These are phyloP conservation scores for Sebastes diaconus DNA, from an alignment of 2,797 vertebrate species.

Conservation along the genomic window DNA sequence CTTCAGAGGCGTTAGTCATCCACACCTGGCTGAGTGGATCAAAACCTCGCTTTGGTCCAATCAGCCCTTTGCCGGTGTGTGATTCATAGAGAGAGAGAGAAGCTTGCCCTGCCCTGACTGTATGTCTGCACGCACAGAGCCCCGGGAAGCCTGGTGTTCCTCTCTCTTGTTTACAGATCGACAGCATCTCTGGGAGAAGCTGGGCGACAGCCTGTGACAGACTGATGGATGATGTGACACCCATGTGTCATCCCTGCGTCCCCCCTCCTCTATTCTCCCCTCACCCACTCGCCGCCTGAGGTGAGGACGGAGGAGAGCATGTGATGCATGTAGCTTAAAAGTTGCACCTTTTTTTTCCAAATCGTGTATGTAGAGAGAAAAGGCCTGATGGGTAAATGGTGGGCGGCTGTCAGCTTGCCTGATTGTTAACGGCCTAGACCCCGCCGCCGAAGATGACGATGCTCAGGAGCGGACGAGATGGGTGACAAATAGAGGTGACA, in stretches of 20 bases:
- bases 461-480: constrained; percentile 18
- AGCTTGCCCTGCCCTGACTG: constrained; percentile 19
- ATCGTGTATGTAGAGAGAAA: not conserved
- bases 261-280: constrained; percentile 3
- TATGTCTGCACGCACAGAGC: constrained; percentile 31
- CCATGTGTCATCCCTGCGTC: constrained; percentile 62
- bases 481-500: constrained; percentile 47
- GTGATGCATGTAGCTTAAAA: constrained; percentile 24
- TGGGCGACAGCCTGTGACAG: constrained; percentile 67
- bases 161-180: constrained; percentile 77
- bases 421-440: constrained; percentile 44
- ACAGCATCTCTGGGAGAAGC: constrained; percentile 66
- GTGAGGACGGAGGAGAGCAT: constrained; percentile 4
- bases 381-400: constrained; percentile 54
- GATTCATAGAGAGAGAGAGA: constrained; percentile 21
- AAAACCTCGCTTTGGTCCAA: constrained; percentile 27
- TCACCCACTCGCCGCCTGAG: constrained; percentile 14
- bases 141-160: constrained; percentile 46
- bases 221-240: constrained; percentile 80
- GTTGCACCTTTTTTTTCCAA: constrained; percentile 8
- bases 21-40: constrained; percentile 49
- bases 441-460: constrained; percentile 34
- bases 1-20: constrained; percentile 44
- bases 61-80: constrained; percentile 7
- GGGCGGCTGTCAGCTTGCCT: constrained; percentile 52